phyloP scores from a whole-genome alignment of 1,140 invertebrate species.

The Eumaeus atala region DNA sequence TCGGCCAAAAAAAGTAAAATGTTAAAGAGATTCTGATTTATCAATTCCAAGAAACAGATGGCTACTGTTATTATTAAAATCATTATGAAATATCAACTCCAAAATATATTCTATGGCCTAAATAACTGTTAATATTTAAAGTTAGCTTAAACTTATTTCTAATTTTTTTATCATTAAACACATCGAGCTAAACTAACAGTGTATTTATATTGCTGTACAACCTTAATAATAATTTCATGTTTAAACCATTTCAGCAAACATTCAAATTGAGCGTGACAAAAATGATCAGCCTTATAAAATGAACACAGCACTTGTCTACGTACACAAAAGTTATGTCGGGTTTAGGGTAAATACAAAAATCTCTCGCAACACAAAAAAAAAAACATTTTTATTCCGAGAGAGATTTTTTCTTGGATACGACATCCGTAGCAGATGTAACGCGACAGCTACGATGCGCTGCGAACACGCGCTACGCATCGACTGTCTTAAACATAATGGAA shows the following conservation, averaged over 20 bases:
- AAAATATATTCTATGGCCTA: background rate
- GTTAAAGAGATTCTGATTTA: too few species aligned
- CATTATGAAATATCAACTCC: too few species aligned
- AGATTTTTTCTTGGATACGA: background rate
- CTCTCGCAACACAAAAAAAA: background rate
- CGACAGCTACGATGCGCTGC: background rate
- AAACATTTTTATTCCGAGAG: background rate
- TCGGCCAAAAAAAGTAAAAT: too few species aligned
- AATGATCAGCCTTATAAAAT: conserved; percentile 13
- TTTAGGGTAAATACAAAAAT: background rate
- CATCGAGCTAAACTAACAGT: background rate
- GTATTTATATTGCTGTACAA: background rate
- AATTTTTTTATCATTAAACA: background rate
- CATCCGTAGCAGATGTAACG: background rate
- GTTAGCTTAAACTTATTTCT: background rate
- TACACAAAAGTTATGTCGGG: background rate
- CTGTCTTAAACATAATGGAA: background rate
- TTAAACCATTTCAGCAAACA: background rate
- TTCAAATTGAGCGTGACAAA: conserved; percentile 5
- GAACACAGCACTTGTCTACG: conserved; percentile 12
- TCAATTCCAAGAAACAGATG: too few species aligned
- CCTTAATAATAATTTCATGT: background rate
- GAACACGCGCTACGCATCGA: background rate
- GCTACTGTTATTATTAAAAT: too few species aligned
- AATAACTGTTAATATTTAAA: background rate